Evolutionary conservation across 2,888 invertebrate species (phyloP).

Genomic region (Machimus rusticus): DNA sequence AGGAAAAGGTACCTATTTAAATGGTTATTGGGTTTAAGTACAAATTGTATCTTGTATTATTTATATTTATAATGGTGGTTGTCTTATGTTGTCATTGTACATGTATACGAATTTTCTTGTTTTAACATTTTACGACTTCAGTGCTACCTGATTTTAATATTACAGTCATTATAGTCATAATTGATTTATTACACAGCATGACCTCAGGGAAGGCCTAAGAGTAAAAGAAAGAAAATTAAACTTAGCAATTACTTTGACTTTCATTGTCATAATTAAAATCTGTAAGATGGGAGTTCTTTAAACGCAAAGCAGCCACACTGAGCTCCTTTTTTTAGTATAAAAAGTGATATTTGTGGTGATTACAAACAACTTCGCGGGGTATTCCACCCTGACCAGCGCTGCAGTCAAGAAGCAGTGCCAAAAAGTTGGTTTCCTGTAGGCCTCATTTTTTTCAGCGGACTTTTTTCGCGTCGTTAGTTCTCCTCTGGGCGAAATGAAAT

Average conservation of each 20-base stretch:
- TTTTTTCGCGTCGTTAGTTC: background rate
- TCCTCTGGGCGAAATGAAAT: background rate
- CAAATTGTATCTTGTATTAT: background rate
- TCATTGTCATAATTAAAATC: slow-evolving; percentile 3
- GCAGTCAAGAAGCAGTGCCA: background rate
- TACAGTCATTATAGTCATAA: background rate
- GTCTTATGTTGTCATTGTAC: background rate
- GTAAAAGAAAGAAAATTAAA: background rate
- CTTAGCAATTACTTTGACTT: background rate
- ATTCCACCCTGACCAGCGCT: background rate
- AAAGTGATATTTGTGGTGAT: background rate
- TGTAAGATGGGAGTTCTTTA: background rate
- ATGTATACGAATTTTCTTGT: background rate
- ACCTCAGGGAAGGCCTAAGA: background rate
- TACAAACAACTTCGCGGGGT: background rate
- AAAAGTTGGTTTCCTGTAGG: background rate
- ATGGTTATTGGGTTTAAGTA: background rate
- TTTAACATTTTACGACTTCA: background rate
- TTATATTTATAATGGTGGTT: background rate
- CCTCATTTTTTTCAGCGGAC: background rate
- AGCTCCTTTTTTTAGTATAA: background rate
- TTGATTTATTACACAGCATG: background rate
- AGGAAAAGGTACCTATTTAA: background rate
- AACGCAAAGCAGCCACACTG: background rate
- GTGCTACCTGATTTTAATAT: background rate